A percentile compares a stretch with the other conserved stretches of the same genome.
Evolutionary conservation across 1,140 invertebrate species (phyloP).

Genomic region (Pomacea maculata): DNA sequence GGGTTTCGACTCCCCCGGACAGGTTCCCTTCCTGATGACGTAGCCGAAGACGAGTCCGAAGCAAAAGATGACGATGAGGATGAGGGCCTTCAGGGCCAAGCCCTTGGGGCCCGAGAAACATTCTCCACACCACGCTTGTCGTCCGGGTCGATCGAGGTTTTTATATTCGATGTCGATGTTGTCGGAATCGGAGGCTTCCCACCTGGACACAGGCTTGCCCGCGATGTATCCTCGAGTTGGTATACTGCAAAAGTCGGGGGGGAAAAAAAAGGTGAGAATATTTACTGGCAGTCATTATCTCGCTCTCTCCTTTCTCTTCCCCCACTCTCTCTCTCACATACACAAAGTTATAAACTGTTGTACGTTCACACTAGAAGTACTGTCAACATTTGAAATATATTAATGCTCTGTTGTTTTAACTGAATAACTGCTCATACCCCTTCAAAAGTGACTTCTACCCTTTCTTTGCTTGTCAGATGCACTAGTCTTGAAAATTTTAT

Average conservation of each 20-base stretch:
- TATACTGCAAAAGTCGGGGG: constrained; percentile 38
- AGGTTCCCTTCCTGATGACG: constrained; percentile 41
- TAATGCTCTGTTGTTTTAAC: too few relatives aligned
- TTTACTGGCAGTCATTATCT: too few relatives aligned
- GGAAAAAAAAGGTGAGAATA: too few relatives aligned
- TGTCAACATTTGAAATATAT: too few relatives aligned
- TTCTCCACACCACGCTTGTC: constrained; percentile 21
- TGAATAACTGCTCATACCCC: too few relatives aligned
- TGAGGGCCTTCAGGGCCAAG: constrained; percentile 29
- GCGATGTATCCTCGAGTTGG: constrained; percentile 54
- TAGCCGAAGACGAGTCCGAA: constrained; percentile 50
- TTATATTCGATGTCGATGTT: constrained; percentile 62
- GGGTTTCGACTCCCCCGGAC: constrained; percentile 15
- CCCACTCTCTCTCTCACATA: too few relatives aligned
- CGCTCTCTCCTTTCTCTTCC: too few relatives aligned
- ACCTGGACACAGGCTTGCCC: constrained; percentile 55
- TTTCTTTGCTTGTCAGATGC: too few relatives aligned
- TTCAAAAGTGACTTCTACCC: too few relatives aligned
- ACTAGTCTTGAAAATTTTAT: too few relatives aligned
- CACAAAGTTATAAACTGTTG: too few relatives aligned
- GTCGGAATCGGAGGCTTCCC: constrained; percentile 58
- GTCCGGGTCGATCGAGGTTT: constrained; percentile 45
- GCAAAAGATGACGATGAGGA: constrained; percentile 3
- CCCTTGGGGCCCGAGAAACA: constrained; percentile 34
- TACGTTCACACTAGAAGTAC: too few relatives aligned